Conservation (phyloP, 2,113 vertebrate genomes). For the Raja brachyura region DNA sequence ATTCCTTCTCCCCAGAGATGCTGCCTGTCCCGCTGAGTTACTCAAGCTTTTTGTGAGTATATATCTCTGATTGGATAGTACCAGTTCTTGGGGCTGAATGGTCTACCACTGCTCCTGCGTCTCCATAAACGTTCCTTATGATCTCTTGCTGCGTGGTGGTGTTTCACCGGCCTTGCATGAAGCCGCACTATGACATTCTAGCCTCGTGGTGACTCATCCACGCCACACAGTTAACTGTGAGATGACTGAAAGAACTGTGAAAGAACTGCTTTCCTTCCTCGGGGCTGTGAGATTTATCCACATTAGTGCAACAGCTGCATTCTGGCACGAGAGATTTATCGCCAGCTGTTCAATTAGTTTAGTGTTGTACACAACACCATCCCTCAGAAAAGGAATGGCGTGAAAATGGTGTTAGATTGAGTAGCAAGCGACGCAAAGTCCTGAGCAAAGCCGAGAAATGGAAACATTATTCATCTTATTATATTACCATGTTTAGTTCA, state of each 20-base stretch:
- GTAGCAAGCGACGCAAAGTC: neutral
- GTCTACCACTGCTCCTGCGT: too few species aligned
- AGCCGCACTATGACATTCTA: neutral
- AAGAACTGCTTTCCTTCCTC: neutral
- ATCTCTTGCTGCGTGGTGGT: neutral
- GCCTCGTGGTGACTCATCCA: neutral
- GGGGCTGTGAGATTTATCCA: neutral
- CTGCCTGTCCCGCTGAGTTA: too few species aligned
- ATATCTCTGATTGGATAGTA: too few species aligned
- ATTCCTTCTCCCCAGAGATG: too few species aligned
- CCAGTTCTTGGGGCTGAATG: too few species aligned
- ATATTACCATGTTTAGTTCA: neutral
- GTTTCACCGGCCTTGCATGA: neutral
- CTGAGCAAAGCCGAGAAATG: neutral
- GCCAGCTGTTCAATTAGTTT: constrained; percentile 6
- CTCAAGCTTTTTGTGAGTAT: too few species aligned
- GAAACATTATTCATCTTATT: constrained; percentile 26
- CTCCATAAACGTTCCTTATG: neutral
- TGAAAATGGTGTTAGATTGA: constrained; percentile 17
- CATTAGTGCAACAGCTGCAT: neutral
- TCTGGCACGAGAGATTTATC: neutral
- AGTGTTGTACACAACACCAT: neutral
- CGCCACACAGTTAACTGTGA: neutral
- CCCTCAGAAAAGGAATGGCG: constrained; percentile 17
- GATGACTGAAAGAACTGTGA: neutral